Base-by-base conservation (phyloP, 2,797 vertebrate species). In the Gadopsis marmoratus region DNA sequence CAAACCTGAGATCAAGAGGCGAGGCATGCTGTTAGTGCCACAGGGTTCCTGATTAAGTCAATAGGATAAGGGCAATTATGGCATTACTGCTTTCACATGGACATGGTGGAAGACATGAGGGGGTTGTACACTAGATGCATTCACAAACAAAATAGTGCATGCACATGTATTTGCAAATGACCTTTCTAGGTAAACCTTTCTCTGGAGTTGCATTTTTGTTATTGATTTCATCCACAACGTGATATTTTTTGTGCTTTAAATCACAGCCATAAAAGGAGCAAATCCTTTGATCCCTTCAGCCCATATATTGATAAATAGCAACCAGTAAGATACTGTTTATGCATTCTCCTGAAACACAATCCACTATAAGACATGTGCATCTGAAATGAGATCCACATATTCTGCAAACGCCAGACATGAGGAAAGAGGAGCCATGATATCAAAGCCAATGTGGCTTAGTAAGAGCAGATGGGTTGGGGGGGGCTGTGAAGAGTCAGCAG, bases 41-140 rank as follows among this genome's bases (percentile, higher is more conserved):
- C 83, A 55, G 85, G 89, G 85, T 76, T 92, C 91, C 88, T 87
- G 82, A 89, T 92, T 95, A 93, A 93, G 85, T 84, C 86, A 91
- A 90, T 87, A 88, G 93, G 93, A 95, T 95, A 47, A 95, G 84
- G 81, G 80, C 87, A 93, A 93, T 95, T 92, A 95, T 80, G 80
- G 86, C 78, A 92, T 93, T 94, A 94, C 81, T 89, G 85, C 79
- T 79, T 93, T 92, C 92, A 93, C 92, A 93, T 91, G 92, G 91
- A 84, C 91, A 91, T 71, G 82, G 88, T 91, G 78, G 72, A 65
- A 60, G 60, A 73, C 68, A 60, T 53, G 54, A 21, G 19, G 37
- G 37, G 0, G 4, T 11, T 7, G 33, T 37, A 21, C 17, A 64
- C 33, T 3, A 14, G 64, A 72, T 48, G 65, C 50, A 47, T 64